Conservation (phyloP, 2,888 invertebrate genomes). For the Cosmorhoe ocellata region DNA sequence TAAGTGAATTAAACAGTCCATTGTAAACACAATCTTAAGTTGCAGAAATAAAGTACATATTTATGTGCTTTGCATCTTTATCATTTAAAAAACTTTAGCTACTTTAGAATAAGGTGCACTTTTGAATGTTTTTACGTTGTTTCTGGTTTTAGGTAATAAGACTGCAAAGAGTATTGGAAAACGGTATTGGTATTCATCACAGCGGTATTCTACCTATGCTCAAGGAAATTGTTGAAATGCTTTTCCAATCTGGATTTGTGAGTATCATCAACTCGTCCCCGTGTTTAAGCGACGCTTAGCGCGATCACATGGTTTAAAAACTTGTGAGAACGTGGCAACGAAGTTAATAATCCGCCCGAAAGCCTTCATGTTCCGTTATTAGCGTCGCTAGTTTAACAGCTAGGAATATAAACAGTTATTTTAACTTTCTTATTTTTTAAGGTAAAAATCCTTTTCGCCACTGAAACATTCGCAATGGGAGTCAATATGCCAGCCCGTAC, state of each 20-base stretch:
- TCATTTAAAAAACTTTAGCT: not conserved
- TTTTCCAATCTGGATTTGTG: constrained; percentile 96
- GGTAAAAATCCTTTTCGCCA: constrained; percentile 95
- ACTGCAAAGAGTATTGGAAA: constrained; percentile 76
- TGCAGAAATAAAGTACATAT: not conserved
- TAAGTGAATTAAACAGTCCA: constrained; percentile 50
- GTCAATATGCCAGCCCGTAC: constrained; percentile 99
- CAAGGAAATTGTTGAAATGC: constrained; percentile 99
- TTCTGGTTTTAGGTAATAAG: constrained; percentile 67
- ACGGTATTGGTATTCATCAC: constrained; percentile 98
- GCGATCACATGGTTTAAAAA: no score
- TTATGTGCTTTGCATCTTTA: not conserved
- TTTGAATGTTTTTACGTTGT: constrained; percentile 4
- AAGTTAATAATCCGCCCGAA: no score
- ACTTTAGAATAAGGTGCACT: not conserved
- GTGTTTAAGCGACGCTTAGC: no score
- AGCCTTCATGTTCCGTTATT: no score
- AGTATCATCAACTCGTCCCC: constrained; percentile 78
- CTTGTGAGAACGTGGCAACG: no score
- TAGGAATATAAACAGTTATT: no score
- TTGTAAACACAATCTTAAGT: not conserved
- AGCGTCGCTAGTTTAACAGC: no score
- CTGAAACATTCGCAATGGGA: constrained; percentile 99
- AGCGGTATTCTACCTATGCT: constrained; percentile 98
- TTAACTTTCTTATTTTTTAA: no score